phyloP scores from a whole-genome alignment of 2,797 vertebrate species.

The Sphaeramia orbicularis region DNA sequence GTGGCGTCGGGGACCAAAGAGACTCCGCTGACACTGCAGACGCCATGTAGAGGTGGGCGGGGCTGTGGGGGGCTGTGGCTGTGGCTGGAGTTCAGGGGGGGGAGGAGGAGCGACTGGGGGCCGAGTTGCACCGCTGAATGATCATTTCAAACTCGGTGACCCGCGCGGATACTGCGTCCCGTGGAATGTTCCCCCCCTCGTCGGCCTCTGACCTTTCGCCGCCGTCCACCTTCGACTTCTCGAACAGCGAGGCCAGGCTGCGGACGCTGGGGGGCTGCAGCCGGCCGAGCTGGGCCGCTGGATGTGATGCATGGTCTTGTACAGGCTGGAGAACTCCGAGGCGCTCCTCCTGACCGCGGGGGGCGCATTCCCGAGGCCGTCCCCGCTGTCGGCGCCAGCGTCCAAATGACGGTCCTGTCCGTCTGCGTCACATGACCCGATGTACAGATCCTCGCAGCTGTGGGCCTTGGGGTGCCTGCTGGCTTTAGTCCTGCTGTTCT shows the following conservation, averaged over 20 bases:
- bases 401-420: slow-evolving; percentile 70
- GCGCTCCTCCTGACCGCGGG: slow-evolving; percentile 79
- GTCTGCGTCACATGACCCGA: slow-evolving; percentile 76
- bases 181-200: slow-evolving; percentile 83
- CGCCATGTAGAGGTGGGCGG: slow-evolving; percentile 78
- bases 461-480: slow-evolving; percentile 91
- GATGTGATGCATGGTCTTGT: slow-evolving; percentile 94
- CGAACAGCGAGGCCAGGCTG: slow-evolving; percentile 92
- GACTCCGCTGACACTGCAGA: slow-evolving; percentile 92
- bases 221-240: slow-evolving; percentile 77
- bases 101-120: slow-evolving; percentile 89
- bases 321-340: slow-evolving; percentile 90
- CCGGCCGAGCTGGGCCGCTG: slow-evolving; percentile 88
- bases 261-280: slow-evolving; percentile 89
- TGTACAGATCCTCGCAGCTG: slow-evolving; percentile 95
- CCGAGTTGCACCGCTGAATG: slow-evolving; percentile 88
- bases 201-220: slow-evolving; percentile 79
- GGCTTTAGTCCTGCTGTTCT: slow-evolving; percentile 84
- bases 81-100: slow-evolving; percentile 89
- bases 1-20: slow-evolving; percentile 82
- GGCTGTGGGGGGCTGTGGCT: slow-evolving; percentile 73
- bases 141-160: slow-evolving; percentile 95
- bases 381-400: slow-evolving; percentile 42
- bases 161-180: slow-evolving; percentile 90
- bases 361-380: slow-evolving; percentile 66